Percentiles rank a stretch among this genome's conserved stretches.
Conservation (phyloP, 2,113 vertebrate species). For the Ailurus styani region DNA sequence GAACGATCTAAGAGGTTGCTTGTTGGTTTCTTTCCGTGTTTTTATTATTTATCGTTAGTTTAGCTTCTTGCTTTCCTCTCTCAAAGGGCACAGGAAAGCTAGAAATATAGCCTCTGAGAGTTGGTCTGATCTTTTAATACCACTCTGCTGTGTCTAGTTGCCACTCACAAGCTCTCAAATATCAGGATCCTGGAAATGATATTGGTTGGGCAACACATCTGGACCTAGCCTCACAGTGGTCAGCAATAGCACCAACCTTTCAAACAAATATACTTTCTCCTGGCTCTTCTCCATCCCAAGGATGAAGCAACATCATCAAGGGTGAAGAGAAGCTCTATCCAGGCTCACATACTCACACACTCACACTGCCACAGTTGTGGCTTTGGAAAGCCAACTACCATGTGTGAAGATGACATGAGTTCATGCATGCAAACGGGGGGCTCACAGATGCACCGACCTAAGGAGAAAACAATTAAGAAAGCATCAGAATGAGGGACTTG, state of each 20-base stretch:
- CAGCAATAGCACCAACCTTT: background rate
- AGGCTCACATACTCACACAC: background rate
- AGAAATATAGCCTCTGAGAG: background rate
- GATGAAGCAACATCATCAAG: background rate
- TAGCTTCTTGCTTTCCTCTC: background rate
- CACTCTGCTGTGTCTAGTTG: background rate
- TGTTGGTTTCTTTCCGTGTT: background rate
- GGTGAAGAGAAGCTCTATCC: background rate
- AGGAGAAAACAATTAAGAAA: background rate
- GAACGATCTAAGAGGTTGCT: background rate
- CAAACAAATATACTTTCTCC: background rate
- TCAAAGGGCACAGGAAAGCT: background rate
- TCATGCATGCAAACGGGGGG: fast-evolving
- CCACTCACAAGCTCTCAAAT: background rate
- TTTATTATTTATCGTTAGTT: slow-evolving; percentile 22
- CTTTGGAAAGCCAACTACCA: background rate
- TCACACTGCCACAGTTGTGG: background rate
- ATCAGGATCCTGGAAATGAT: background rate
- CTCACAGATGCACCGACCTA: background rate
- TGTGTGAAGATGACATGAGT: background rate
- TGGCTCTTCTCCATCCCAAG: background rate
- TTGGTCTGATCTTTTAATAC: background rate
- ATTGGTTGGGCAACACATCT: background rate
- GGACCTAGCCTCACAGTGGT: background rate
- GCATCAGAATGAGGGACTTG: background rate